Percentiles rank a stretch among this genome's conserved stretches.
Conservation (phyloP, 2,113 vertebrate species). For the Poecile atricapillus region DNA sequence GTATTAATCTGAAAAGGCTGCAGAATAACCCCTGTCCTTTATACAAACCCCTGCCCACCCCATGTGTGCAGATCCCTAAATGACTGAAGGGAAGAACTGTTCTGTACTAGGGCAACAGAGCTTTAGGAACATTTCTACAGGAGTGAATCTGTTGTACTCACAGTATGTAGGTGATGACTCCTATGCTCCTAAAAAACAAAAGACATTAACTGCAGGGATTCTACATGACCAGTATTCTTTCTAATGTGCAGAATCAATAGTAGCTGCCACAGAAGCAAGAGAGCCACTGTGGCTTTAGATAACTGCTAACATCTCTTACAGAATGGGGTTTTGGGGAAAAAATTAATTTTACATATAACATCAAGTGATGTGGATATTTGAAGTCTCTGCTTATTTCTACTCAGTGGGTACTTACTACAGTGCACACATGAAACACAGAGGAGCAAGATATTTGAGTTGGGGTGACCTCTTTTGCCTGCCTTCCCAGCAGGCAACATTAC, state of each 20-base stretch:
- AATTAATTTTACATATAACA: neutral
- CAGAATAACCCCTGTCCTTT: neutral
- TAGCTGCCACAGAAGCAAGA: neutral
- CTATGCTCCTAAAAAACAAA: slow-evolving; percentile 89
- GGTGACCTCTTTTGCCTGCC: neutral
- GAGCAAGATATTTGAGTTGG: neutral
- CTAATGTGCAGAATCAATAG: neutral
- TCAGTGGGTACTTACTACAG: neutral
- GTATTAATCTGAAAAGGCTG: neutral
- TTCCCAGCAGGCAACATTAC: neutral
- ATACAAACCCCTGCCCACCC: neutral
- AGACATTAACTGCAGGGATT: neutral
- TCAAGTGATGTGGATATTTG: neutral
- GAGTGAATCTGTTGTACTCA: slow-evolving; percentile 75
- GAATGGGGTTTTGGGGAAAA: neutral
- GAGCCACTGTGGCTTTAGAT: neutral
- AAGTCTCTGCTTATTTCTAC: neutral
- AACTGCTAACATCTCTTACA: neutral
- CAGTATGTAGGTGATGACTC: slow-evolving; percentile 98
- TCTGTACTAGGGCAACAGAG: neutral
- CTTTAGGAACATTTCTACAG: neutral
- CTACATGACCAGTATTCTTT: neutral
- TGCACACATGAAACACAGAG: neutral
- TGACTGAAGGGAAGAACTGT: neutral
- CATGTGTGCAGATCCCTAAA: neutral